Conservation (phyloP, 2,797 vertebrate species). For the Alosa sapidissima region DNA sequence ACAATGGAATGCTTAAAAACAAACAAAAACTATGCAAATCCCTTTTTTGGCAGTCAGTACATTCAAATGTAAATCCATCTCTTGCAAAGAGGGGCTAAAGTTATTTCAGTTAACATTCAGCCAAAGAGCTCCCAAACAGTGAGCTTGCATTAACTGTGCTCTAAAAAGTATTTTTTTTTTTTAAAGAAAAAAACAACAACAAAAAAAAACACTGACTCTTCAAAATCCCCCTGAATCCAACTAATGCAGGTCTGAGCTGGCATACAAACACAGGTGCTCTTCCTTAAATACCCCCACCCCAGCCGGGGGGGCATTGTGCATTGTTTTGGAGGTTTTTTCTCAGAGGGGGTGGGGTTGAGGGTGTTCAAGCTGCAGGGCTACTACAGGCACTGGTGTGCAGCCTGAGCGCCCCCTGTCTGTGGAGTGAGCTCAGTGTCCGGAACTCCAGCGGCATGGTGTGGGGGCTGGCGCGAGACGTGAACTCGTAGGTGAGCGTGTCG, state of each 20-base stretch:
- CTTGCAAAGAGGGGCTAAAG: background rate
- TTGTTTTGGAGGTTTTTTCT: background rate
- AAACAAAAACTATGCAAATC: background rate
- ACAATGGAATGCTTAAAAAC: background rate
- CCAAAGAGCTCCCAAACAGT: background rate
- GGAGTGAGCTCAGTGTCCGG: constrained; percentile 87
- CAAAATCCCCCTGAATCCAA: background rate
- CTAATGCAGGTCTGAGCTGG: background rate
- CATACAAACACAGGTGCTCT: background rate
- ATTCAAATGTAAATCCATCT: constrained; percentile 1
- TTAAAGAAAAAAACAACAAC: too few species aligned
- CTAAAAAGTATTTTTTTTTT: background rate
- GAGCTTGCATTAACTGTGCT: background rate
- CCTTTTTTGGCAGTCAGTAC: background rate
- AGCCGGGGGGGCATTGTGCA: background rate
- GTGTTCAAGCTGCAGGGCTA: constrained; percentile 49
- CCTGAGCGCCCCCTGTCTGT: constrained; percentile 90
- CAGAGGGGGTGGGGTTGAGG: background rate
- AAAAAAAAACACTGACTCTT: background rate
- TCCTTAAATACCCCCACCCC: background rate
- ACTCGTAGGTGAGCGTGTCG: constrained; percentile 89
- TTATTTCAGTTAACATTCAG: background rate
- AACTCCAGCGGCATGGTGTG: constrained; percentile 98
- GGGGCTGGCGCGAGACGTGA: constrained; percentile 90
- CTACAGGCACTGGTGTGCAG: constrained; percentile 88